Conservation (phyloP, 2,888 invertebrate genomes). For the Stenichneumon culpator region DNA sequence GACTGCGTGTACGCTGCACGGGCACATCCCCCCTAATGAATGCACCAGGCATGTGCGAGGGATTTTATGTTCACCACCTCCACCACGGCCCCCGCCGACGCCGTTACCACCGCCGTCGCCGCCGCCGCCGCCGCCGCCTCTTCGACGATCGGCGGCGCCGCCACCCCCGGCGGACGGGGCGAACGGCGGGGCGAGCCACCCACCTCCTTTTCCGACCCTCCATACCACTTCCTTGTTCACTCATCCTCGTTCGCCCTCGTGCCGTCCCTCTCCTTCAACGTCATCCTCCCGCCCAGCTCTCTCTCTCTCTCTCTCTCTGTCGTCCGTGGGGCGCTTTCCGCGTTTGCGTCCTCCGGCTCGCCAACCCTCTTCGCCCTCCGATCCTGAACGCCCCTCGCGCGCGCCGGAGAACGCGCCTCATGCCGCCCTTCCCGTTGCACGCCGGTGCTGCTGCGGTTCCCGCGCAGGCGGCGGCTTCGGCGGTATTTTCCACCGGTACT, state of each 20-base stretch:
- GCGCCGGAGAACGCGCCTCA: conserved; percentile 52
- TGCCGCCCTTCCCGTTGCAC: conserved; percentile 56
- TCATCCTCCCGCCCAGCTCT: conserved; percentile 22
- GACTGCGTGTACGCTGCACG: conserved; percentile 83
- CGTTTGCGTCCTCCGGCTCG: conserved; percentile 58
- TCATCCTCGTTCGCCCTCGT: conserved; percentile 20
- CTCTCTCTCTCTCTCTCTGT: conserved; percentile 46
- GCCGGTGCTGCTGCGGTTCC: conserved; percentile 62
- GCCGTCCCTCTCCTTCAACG: conserved; percentile 38
- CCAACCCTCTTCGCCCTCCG: conserved; percentile 26
- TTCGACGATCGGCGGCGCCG: conserved; percentile 58
- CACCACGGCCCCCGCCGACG: conserved; percentile 69
- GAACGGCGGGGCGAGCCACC: conserved; percentile 57
- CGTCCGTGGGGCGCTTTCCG: conserved; percentile 45
- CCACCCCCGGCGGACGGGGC: conserved; percentile 42
- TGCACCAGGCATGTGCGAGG: conserved; percentile 85
- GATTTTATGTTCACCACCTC: conserved; percentile 84
- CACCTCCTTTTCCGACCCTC: conserved; percentile 12
- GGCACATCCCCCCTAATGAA: conserved; percentile 84
- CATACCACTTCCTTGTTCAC: conserved; percentile 34
- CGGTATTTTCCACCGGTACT: conserved; percentile 34
- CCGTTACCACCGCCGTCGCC: conserved; percentile 72
- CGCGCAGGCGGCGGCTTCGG: conserved; percentile 57
- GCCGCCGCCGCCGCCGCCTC: conserved; percentile 73
- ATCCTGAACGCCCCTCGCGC: conserved; percentile 23